Evolutionary conservation across 2,113 vertebrate species (phyloP).

Genomic region (Hiodon alosoides): DNA sequence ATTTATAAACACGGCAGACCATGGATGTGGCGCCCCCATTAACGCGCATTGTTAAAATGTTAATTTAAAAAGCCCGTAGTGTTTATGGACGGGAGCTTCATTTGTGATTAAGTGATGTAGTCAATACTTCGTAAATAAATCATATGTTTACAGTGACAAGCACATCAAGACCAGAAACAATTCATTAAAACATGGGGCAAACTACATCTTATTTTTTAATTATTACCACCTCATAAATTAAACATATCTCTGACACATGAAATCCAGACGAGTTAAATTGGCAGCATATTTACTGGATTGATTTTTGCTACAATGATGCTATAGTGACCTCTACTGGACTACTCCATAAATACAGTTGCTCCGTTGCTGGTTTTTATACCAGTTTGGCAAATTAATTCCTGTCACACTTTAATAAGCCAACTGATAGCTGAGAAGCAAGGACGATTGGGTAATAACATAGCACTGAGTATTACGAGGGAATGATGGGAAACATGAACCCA

Average conservation of each 20-base stretch:
- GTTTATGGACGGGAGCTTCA: not conserved
- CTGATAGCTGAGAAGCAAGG: not conserved
- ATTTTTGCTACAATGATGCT: not conserved
- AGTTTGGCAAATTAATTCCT: not conserved
- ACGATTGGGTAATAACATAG: not conserved
- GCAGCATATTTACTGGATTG: not conserved
- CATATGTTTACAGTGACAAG: conserved; percentile 2
- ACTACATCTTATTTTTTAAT: conserved; percentile 6
- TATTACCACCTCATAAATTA: conserved; percentile 21
- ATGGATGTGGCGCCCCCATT: no score
- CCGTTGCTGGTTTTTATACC: not conserved
- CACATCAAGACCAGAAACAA: conserved; percentile 13
- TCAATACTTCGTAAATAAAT: not conserved
- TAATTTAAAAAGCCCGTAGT: not conserved
- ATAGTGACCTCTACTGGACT: conserved; percentile 17
- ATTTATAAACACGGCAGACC: no score
- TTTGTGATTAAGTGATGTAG: not conserved
- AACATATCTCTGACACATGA: not conserved
- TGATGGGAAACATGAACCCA: no score
- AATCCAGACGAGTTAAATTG: not conserved
- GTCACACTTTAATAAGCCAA: not conserved
- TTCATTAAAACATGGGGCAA: conserved; percentile 8
- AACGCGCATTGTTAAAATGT: no score
- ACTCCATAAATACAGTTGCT: not conserved
- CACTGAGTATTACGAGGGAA: not conserved